These are phyloP conservation scores for Protonibea diacanthus DNA, from an alignment of 2,797 vertebrate species.

Conservation along the genomic window DNA sequence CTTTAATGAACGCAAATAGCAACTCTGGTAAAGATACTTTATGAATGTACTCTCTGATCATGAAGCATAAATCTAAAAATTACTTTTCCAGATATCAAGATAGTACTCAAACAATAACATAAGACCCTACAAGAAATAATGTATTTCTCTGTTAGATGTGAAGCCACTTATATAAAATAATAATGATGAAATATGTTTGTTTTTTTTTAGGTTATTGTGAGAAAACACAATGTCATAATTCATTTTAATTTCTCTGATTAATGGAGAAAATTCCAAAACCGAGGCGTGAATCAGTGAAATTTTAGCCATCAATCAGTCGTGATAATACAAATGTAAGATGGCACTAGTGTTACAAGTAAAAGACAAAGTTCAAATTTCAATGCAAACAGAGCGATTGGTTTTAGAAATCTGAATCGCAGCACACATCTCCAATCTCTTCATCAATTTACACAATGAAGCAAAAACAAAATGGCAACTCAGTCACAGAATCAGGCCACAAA, in stretches of 20 bases:
- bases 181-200: no score
- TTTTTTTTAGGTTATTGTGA: no score
- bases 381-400: not conserved
- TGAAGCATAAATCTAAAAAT: no score
- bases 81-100: no score
- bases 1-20: no score
- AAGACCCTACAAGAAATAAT: not conserved
- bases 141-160: not conserved
- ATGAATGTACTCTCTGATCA: no score
- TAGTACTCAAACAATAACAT: not conserved
- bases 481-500: constrained; percentile 9
- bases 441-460: not conserved
- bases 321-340: not conserved
- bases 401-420: not conserved
- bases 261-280: not conserved
- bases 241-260: no score
- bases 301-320: not conserved
- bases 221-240: no score
- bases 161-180: no score
- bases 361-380: not conserved
- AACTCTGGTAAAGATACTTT: no score
- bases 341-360: not conserved
- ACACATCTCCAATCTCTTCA: not conserved
- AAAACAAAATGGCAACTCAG: not conserved
- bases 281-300: not conserved